Conservation (phyloP, 1,140 invertebrate species). For the Rhizoglyphus robini region DNA sequence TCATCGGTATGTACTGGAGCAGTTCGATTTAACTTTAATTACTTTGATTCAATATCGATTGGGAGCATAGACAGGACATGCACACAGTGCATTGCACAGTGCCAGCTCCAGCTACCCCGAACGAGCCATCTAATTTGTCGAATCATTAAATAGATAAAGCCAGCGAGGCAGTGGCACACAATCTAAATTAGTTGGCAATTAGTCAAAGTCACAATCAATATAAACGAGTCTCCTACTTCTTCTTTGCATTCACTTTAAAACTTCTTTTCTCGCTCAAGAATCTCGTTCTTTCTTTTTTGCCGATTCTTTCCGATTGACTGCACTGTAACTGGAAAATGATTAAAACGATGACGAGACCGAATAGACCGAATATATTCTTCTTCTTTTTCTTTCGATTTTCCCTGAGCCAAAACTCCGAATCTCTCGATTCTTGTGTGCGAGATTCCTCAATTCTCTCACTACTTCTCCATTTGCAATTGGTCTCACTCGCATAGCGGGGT, state of each 20-base stretch:
- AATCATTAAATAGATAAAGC: no score
- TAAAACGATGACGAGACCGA: not conserved
- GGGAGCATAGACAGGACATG: not conserved
- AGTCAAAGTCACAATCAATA: conserved; percentile 1
- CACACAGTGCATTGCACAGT: not conserved
- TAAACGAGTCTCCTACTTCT: not conserved
- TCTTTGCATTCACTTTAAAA: not conserved
- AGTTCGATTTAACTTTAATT: not conserved
- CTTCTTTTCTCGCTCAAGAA: no score
- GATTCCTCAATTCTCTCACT: no score
- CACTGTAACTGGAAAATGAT: conserved; percentile 5
- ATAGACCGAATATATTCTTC: not conserved
- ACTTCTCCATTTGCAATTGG: no score
- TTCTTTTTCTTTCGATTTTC: not conserved
- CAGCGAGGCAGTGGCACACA: no score
- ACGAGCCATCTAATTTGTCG: no score
- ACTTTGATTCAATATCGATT: not conserved
- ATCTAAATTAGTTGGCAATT: conserved; percentile 12
- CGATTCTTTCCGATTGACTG: no score
- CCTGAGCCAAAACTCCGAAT: no score
- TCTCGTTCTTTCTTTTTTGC: no score
- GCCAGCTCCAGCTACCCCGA: no score
- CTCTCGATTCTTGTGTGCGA: no score
- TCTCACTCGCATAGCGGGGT: no score
- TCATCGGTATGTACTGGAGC: conserved; percentile 35